Evolutionary conservation across 1,140 invertebrate species (phyloP), one percentile per base, ranked within the genome.

Genomic region (Hypothenemus hampei): DNA sequence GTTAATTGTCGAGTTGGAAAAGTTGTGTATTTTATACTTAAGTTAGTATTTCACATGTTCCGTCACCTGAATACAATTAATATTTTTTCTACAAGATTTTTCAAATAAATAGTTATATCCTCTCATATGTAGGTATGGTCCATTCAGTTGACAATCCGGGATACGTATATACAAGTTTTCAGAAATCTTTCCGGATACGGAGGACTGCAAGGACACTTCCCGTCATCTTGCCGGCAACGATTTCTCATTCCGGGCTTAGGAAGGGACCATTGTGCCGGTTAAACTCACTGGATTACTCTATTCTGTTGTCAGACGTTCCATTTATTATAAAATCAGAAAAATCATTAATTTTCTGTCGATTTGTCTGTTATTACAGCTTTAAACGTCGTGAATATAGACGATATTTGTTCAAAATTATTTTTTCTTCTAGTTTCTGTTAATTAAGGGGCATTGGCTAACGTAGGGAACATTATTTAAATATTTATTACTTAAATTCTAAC

Each of bases 271-370:
- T 51, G 37, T 51, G 36, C 49, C 49, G 37, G 49, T 51, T 51
- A 51, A 51, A 51, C 49, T 51, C 37, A 51, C 49, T 40, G 49
- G 49, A 51, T 51, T 41, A 51, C 37, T 40, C 23, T 40, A 51
- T 51, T 51, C 49, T 41, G 5, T 39, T 51, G 49, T 51, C 49
- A 51, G 24, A 43, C 37, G 19, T 51, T 51, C 13, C 37, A 51
- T 51, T 43, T 43, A 51, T 51, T 51, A 51, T 40, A 19, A 50
- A 50, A 50, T 39, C 48, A 41, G 37, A 51, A 51, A 51, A 51
- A 51, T 51, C 49, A 51, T 51, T 51, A 51, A 51, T 51, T 51
- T 51, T 31, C 23, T 41, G 37, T 51, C 49, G 49, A 51, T 51
- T 51, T 51, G 49, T 51, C 37, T 33, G 37, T 51, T 51, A 51